Evolutionary conservation across 2,113 vertebrate genomes (phyloP).

Genomic region (Eonycteris spelaea): DNA sequence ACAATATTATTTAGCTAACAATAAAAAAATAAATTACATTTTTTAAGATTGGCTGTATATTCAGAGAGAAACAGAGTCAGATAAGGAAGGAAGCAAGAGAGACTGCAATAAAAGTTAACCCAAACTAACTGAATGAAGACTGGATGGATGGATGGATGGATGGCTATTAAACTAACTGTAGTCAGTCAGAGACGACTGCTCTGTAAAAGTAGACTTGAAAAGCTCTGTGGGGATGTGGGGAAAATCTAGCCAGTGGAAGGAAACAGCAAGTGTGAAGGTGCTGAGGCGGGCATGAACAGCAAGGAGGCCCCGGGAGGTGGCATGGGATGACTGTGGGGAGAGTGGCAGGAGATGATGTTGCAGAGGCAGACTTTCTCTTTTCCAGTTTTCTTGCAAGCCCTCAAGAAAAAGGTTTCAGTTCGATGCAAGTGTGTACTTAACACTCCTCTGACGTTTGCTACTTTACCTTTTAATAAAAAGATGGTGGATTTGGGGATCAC

Average conservation of each 20-base stretch:
- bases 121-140: not conserved
- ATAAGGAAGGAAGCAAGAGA: not conserved
- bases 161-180: not conserved
- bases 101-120: not conserved
- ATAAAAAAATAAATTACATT: not conserved
- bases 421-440: not conserved
- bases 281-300: not conserved
- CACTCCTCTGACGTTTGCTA: not conserved
- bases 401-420: not conserved
- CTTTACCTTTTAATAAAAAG: not conserved
- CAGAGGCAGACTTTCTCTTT: not conserved
- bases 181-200: not conserved
- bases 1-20: not conserved
- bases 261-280: not conserved
- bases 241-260: not conserved
- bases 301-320: not conserved
- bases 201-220: not conserved
- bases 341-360: not conserved
- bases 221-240: not conserved
- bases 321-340: not conserved
- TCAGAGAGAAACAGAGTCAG: not conserved
- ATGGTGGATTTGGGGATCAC: not conserved
- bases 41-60: not conserved
- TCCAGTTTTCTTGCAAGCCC: not conserved
- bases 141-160: not conserved